These are phyloP conservation scores for Agrotis segetum DNA, from an alignment of 2,888 invertebrate genomes.

Conservation along the genomic window DNA sequence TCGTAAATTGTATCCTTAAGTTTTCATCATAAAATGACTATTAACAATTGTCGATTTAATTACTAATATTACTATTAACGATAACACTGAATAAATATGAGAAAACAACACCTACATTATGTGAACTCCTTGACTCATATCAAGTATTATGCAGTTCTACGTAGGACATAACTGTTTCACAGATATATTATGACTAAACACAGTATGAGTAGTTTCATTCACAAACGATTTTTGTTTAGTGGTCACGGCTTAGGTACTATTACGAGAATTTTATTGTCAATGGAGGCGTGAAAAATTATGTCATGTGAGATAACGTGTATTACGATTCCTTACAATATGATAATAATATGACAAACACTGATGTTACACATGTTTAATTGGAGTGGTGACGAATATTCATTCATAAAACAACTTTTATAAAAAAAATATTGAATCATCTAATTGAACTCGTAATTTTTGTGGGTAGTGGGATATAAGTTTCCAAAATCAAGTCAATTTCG, in stretches of 20 bases:
- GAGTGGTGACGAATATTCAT: conserved; percentile 35
- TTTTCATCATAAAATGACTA: conserved; percentile 4
- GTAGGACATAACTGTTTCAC: conserved; percentile 74
- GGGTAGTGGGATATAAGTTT: no score
- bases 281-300: conserved; percentile 58
- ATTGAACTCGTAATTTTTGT: no score
- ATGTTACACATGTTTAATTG: conserved; percentile 20
- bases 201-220: conserved; percentile 82
- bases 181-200: conserved; percentile 82
- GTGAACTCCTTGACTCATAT: conserved; percentile 74
- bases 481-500: neutral
- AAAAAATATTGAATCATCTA: neutral
- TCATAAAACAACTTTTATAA: neutral
- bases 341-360: conserved; percentile 36
- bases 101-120: conserved; percentile 53
- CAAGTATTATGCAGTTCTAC: conserved; percentile 73
- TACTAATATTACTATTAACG: conserved; percentile 17
- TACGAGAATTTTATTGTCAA: conserved; percentile 44
- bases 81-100: conserved; percentile 38
- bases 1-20: neutral
- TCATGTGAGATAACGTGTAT: conserved; percentile 66
- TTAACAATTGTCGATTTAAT: conserved; percentile 22
- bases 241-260: conserved; percentile 48
- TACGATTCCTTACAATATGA: conserved; percentile 50
- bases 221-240: conserved; percentile 74